These are phyloP conservation scores for Myotis davidii DNA, from an alignment of 2,113 vertebrate genomes.

Conservation along the genomic window DNA sequence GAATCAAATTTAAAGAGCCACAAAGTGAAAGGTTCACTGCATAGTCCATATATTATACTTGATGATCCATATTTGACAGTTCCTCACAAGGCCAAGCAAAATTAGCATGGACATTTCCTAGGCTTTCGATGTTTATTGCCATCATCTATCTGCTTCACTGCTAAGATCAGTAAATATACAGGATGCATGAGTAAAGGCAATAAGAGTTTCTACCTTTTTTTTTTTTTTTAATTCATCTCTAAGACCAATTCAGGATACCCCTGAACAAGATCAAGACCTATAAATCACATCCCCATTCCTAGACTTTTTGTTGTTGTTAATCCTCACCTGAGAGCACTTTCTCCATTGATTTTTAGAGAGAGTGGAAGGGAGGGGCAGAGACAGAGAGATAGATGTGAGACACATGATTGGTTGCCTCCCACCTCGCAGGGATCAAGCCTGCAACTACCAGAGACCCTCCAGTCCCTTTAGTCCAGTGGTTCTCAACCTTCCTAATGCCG, in stretches of 20 bases:
- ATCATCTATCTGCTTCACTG: conserved; percentile 38
- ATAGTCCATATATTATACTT: not conserved
- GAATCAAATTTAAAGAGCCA: conserved; percentile 41
- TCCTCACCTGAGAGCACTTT: not conserved
- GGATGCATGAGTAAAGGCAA: conserved; percentile 49
- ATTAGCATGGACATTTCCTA: conserved; percentile 61
- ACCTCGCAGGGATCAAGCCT: not conserved
- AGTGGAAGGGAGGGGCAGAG: not conserved
- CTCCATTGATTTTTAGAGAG: not conserved
- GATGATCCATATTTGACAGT: conserved; percentile 39
- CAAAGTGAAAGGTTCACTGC: conserved; percentile 50
- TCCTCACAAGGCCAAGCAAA: conserved; percentile 45
- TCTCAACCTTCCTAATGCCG: too few relatives aligned
- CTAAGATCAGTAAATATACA: conserved; percentile 58
- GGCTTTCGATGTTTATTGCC: conserved; percentile 54
- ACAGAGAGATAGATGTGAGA: not conserved
- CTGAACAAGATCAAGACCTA: not conserved
- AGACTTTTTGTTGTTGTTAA: not conserved
- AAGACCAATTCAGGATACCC: conserved; percentile 27
- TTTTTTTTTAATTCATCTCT: not conserved
- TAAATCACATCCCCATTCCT: conserved; percentile 34
- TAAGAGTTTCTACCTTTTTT: conserved; percentile 24
- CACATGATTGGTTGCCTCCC: not conserved
- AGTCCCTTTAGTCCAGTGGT: too few relatives aligned
- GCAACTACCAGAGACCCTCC: not conserved